These are phyloP conservation scores for Carollia perspicillata DNA, from an alignment of 2,113 vertebrate species.

Conservation along the genomic window DNA sequence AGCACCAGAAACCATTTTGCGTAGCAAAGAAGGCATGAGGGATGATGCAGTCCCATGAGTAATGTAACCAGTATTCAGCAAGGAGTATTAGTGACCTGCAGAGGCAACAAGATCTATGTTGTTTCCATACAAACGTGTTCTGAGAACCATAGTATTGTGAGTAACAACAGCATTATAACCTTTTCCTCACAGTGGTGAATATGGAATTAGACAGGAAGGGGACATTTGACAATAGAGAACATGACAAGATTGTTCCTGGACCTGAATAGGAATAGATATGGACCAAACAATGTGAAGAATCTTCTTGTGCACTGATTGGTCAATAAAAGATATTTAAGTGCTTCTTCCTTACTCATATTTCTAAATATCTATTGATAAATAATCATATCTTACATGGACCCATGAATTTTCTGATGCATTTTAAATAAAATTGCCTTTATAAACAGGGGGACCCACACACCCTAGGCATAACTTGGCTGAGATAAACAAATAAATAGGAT, in stretches of 20 bases:
- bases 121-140: not conserved
- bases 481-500: not conserved
- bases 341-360: not conserved
- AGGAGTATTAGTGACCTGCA: not conserved
- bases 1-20: not conserved
- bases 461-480: not conserved
- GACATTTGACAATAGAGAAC: not conserved
- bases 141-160: not conserved
- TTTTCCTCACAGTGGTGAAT: not conserved
- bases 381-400: not conserved
- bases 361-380: not conserved
- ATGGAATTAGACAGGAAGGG: not conserved
- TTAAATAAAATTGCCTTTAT: not conserved
- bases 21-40: not conserved
- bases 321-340: not conserved
- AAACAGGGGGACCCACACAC: accelerated
- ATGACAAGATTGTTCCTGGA: not conserved
- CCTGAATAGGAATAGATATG: not conserved
- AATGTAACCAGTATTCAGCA: not conserved
- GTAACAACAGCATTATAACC: not conserved
- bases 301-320: not conserved
- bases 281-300: not conserved
- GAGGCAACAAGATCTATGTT: not conserved
- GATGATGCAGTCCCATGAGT: not conserved
- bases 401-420: not conserved